A percentile compares a stretch with the other conserved stretches of the same genome.
phyloP scores from a whole-genome alignment of 2,797 vertebrate genomes.

The Lepus townsendii region DNA sequence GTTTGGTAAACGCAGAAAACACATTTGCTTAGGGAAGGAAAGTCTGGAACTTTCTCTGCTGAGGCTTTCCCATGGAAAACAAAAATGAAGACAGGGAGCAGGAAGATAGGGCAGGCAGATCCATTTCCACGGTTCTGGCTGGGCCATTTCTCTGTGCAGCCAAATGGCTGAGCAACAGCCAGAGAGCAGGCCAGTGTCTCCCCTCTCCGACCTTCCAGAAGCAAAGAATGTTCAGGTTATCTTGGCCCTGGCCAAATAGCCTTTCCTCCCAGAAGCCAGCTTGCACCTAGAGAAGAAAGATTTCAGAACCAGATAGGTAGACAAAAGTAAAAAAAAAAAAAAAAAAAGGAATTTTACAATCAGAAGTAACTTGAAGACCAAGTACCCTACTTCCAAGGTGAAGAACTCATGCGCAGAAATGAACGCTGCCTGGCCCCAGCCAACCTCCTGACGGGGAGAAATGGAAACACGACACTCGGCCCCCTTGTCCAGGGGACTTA shows the following conservation, averaged over 20 bases:
- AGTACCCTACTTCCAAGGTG: background rate
- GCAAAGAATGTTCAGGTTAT: constrained; percentile 62
- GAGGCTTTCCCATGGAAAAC: background rate
- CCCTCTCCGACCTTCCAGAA: constrained; percentile 36
- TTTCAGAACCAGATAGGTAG: background rate
- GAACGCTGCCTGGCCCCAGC: background rate
- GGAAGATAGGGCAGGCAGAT: background rate
- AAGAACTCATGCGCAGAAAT: background rate
- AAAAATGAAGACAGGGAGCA: background rate
- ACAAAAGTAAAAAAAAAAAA: background rate
- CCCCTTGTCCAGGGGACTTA: background rate
- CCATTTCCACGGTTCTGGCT: background rate
- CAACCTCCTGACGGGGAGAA: background rate
- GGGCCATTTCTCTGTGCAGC: background rate
- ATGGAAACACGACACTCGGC: background rate
- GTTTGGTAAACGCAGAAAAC: constrained; percentile 23
- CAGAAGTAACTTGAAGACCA: constrained; percentile 33
- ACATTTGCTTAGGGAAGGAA: constrained; percentile 2
- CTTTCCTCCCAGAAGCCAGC: background rate
- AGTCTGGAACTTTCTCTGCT: constrained; percentile 54
- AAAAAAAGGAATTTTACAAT: background rate
- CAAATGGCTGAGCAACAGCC: background rate
- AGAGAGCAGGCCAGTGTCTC: background rate
- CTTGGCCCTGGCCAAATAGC: background rate
- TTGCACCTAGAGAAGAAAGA: background rate